Evolutionary conservation across 2,888 invertebrate species (phyloP), one percentile per base, ranked within the genome.

Genomic region (Eupithecia pulchellata): DNA sequence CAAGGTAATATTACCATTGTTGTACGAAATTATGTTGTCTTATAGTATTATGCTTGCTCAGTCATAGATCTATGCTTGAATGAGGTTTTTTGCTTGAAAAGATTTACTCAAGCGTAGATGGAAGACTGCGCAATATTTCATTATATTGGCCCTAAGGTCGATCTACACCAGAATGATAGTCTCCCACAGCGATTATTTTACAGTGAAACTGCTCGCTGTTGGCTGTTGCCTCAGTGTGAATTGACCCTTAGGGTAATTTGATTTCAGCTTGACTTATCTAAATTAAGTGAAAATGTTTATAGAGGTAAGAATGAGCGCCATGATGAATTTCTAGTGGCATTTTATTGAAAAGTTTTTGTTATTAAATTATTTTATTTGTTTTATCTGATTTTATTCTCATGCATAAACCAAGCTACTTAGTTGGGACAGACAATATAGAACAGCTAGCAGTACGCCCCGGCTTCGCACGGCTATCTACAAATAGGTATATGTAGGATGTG

Each of bases 281-380:
- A 63, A 68, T 39, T 63, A 39, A 57, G 57, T 20, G 29, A 68
- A 68, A 61, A 61, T 61, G 34, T 60, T 34, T 58, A n/a, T 58
- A 34, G 32, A 32, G 36, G 60, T 71, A 64, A 65, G 75, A 63
- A 72, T 72, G 68, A 73, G 14, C 27, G 62, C 52, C 55, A 68
- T 55, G 32, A 17, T 36, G 39, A 52, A n/a, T 66, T 58, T 25
- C 32, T 60, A 58, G 76, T 72, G 73, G 78, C 73, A 78, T 82
- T 84, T 83, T 86, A 86, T 86, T 86, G 77, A 84, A 81, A 55
- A 79, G 82, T 82, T 84, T 82, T 86, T 86, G 86, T 88, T 86
- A 36, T 86, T 88, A 88, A 87, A 89, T 83, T 82, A 77, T 82
- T 82, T 77, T 80, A 83, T 83, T 86, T 86, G 84, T 89, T 86